phyloP scores from a whole-genome alignment of 2,888 invertebrate genomes.

The Tachystola acroxantha region DNA sequence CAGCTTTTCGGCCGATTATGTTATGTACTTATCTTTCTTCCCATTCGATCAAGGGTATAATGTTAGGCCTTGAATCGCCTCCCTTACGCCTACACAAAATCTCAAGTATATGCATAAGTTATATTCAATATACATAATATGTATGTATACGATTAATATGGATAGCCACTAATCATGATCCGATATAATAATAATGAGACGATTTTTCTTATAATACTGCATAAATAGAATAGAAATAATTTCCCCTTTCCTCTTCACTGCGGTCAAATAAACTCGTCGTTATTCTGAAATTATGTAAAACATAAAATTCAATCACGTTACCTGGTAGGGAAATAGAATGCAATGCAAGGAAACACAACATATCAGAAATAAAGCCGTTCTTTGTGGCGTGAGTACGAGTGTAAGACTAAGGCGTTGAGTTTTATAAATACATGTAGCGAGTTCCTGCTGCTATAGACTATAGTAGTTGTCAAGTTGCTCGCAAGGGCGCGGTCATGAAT shows the following conservation, averaged over 20 bases:
- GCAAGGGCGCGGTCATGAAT: too few species aligned
- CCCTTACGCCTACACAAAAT: conserved; percentile 24
- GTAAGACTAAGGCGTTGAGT: too few species aligned
- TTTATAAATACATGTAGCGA: too few species aligned
- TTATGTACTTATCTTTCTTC: too few species aligned
- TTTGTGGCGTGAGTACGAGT: too few species aligned
- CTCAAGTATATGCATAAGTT: conserved; percentile 20
- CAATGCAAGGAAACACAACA: too few species aligned
- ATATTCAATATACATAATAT: conserved; percentile 40
- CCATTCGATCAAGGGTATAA: conserved; percentile 3
- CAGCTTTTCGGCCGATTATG: too few species aligned
- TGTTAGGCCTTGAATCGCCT: conserved; percentile 45
- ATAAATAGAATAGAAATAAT: conserved; percentile 5
- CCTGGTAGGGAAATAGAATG: too few species aligned
- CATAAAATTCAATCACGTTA: too few species aligned
- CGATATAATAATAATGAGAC: conserved; percentile 26
- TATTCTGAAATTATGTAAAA: conserved; percentile 1
- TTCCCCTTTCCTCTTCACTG: conserved; percentile 6
- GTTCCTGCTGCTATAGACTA: too few species aligned
- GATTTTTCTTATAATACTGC: conserved; percentile 22
- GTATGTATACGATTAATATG: conserved; percentile 29
- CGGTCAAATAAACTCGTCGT: neutral
- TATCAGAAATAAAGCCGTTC: too few species aligned
- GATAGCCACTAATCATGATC: conserved; percentile 7
- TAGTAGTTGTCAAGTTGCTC: too few species aligned